Percentiles rank a stretch among this genome's conserved stretches.
phyloP scores from a whole-genome alignment of 23 tunicate species.

The Trididemnum clinides region DNA sequence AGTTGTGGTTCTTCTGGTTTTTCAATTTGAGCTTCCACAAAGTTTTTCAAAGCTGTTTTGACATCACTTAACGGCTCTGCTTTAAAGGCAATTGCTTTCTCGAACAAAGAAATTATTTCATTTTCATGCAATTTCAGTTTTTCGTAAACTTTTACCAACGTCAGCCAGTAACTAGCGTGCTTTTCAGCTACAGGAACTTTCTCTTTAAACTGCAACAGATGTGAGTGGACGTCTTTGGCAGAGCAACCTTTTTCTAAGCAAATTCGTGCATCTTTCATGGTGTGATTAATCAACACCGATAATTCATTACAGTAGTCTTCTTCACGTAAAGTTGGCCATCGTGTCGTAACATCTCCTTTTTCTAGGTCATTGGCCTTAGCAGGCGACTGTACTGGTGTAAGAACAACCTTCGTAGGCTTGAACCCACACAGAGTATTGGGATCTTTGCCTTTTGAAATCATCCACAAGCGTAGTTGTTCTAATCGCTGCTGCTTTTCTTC shows the following conservation, averaged over 20 bases:
- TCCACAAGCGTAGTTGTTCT: constrained; percentile 42
- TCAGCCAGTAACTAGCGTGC: constrained; percentile 50
- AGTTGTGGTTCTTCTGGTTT: neutral
- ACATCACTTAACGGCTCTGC: constrained; percentile 22
- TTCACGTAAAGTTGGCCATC: constrained; percentile 45
- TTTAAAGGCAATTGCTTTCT: constrained; percentile 41
- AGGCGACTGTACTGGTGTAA: constrained; percentile 53
- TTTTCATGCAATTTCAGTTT: neutral
- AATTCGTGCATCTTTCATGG: constrained; percentile 41
- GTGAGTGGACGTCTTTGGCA: neutral
- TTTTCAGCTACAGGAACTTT: constrained; percentile 35
- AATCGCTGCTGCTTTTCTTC: neutral
- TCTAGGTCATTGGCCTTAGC: neutral
- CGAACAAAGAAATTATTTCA: constrained; percentile 9
- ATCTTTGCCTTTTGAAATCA: constrained; percentile 59
- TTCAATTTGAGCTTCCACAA: neutral
- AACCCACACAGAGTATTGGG: constrained; percentile 43
- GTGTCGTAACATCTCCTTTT: neutral
- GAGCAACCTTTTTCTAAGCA: constrained; percentile 45
- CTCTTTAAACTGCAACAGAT: constrained; percentile 4
- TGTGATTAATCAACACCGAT: constrained; percentile 37
- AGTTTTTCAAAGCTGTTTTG: neutral
- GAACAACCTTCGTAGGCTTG: constrained; percentile 39
- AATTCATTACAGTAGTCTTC: constrained; percentile 57
- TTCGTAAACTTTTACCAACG: constrained; percentile 27